These are phyloP conservation scores for Spilogale gracilis DNA, from an alignment of 2,113 vertebrate species.

Conservation along the genomic window DNA sequence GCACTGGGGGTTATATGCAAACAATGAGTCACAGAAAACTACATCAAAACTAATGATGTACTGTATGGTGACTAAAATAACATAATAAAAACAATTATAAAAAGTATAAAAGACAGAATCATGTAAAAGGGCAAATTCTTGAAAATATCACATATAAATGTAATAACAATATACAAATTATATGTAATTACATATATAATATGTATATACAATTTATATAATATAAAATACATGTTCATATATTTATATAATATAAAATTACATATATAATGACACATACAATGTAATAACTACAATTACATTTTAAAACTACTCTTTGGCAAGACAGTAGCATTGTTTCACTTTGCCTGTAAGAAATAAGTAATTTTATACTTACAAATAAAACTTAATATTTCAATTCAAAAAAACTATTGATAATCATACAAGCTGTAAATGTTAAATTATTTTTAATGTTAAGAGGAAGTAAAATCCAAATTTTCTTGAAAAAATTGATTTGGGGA, in stretches of 20 bases:
- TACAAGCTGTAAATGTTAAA: not conserved
- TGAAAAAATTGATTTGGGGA: no score
- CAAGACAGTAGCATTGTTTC: not conserved
- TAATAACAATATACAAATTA: no score
- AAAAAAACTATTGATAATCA: not conserved
- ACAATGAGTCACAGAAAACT: no score
- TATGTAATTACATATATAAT: no score
- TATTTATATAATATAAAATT: no score
- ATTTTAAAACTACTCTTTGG: slow-evolving; percentile 29
- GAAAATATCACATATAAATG: not conserved
- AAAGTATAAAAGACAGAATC: not conserved
- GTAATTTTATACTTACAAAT: not conserved
- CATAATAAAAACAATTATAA: no score
- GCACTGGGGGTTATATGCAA: no score
- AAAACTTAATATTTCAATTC: not conserved
- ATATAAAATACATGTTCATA: no score
- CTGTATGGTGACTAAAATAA: no score
- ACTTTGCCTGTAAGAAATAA: not conserved
- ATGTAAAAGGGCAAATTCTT: not conserved
- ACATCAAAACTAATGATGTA: no score
- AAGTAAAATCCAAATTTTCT: not conserved
- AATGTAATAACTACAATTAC: not conserved
- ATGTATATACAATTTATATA: no score
- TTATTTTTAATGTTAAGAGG: not conserved
- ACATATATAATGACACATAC: no score